These are phyloP conservation scores for Lochmaea crataegi DNA, from an alignment of 2,888 invertebrate genomes.

Conservation along the genomic window DNA sequence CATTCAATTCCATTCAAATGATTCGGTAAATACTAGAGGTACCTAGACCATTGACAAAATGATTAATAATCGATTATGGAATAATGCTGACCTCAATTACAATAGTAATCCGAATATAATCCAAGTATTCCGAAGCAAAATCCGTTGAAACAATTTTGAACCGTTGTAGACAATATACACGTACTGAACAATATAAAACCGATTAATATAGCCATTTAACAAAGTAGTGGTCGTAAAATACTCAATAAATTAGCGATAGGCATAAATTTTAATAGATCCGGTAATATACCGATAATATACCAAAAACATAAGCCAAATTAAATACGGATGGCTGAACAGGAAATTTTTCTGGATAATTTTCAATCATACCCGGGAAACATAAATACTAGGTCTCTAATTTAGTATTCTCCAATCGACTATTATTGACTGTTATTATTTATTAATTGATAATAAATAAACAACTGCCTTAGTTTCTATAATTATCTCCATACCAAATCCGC, in stretches of 20 bases:
- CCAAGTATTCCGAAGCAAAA: conserved; percentile 14
- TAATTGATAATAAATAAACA: too few species aligned
- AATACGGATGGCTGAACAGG: conserved; percentile 40
- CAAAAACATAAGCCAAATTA: conserved; percentile 47
- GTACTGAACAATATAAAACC: conserved; percentile 18
- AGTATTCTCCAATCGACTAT: neutral
- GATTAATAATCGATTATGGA: conserved; percentile 7
- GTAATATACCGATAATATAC: conserved; percentile 51
- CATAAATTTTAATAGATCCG: conserved; percentile 50
- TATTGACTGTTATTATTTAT: neutral
- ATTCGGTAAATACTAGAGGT: conserved; percentile 5
- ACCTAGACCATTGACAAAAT: conserved; percentile 6
- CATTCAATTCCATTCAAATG: neutral
- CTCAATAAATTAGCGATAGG: conserved; percentile 46
- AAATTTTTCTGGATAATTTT: conserved; percentile 27
- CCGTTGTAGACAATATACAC: conserved; percentile 19
- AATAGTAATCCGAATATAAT: conserved; percentile 22
- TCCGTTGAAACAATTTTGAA: conserved; percentile 21
- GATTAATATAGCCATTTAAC: conserved; percentile 22
- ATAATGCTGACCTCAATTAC: conserved; percentile 16
- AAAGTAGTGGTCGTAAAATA: conserved; percentile 21
- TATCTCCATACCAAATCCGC: too few species aligned
- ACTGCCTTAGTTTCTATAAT: too few species aligned
- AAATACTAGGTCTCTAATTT: neutral
- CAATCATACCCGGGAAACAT: neutral